A percentile compares a stretch with the other conserved stretches of the same genome.
Evolutionary conservation across 2,888 invertebrate genomes (phyloP).

Genomic region (Ophraella communa): DNA sequence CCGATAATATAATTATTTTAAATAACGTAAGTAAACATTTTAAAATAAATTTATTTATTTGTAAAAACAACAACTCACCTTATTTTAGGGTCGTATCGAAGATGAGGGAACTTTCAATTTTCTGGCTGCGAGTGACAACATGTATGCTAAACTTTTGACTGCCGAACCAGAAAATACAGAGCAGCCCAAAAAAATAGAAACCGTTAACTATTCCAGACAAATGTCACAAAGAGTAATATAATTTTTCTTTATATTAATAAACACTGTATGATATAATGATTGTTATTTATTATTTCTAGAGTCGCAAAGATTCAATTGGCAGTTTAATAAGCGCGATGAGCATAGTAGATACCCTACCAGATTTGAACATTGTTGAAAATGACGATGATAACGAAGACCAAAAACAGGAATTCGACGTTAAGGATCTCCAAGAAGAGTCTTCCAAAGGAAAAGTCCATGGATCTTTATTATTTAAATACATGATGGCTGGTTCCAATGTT

Average conservation of each 20-base stretch:
- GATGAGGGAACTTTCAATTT: conserved; percentile 61
- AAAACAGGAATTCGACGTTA: conserved; percentile 59
- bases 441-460: conserved; percentile 67
- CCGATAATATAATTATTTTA: conserved; percentile 71
- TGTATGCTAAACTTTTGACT: conserved; percentile 62
- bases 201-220: conserved; percentile 49
- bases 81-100: conserved; percentile 59
- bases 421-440: conserved; percentile 63
- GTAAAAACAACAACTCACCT: not conserved
- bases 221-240: conserved; percentile 41
- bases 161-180: conserved; percentile 57
- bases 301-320: conserved; percentile 51
- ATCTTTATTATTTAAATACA: conserved; percentile 64
- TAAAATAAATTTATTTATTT: not conserved
- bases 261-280: too few species aligned
- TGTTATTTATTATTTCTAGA: conserved; percentile 44
- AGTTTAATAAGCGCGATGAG: conserved; percentile 57
- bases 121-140: conserved; percentile 59
- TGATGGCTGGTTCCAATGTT: conserved; percentile 63
- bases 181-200: conserved; percentile 42
- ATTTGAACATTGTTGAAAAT: conserved; percentile 54
- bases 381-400: conserved; percentile 51
- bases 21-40: conserved; percentile 63
- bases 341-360: conserved; percentile 53
- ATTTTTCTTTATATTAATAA: too few species aligned